Evolutionary conservation across 2,888 invertebrate genomes (phyloP).

Genomic region (Entomobrya proxima): DNA sequence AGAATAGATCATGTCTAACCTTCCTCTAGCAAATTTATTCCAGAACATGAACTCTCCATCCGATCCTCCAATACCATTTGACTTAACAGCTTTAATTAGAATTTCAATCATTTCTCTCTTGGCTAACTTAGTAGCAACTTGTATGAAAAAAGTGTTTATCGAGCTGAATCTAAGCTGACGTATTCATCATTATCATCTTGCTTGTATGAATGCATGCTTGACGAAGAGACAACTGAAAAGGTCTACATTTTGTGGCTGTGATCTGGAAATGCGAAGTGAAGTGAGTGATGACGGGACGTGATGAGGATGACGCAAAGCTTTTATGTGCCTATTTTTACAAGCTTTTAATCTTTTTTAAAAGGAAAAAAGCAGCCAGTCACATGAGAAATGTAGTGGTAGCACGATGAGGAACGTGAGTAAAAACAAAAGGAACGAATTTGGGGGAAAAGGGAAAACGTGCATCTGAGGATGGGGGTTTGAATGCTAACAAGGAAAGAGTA

Average conservation of each 20-base stretch:
- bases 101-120: too few species aligned
- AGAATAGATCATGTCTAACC: too few species aligned
- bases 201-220: background rate
- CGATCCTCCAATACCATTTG: too few species aligned
- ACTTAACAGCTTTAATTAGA: too few species aligned
- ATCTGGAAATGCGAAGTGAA: background rate
- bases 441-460: background rate
- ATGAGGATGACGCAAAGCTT: background rate
- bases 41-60: too few species aligned
- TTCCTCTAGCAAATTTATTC: too few species aligned
- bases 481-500: too few species aligned
- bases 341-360: background rate
- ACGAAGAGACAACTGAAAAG: background rate
- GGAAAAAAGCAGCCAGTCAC: too few species aligned
- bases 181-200: background rate
- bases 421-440: slow-evolving; percentile 24
- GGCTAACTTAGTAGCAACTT: too few species aligned
- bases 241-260: background rate
- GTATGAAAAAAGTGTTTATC: too few species aligned
- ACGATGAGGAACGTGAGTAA: slow-evolving; percentile 13
- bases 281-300: background rate
- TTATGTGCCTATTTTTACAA: background rate
- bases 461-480: too few species aligned
- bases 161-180: background rate
- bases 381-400: too few species aligned